Base-by-base conservation (phyloP, 2,888 invertebrate species). In the Ferdinandea cuprea region DNA sequence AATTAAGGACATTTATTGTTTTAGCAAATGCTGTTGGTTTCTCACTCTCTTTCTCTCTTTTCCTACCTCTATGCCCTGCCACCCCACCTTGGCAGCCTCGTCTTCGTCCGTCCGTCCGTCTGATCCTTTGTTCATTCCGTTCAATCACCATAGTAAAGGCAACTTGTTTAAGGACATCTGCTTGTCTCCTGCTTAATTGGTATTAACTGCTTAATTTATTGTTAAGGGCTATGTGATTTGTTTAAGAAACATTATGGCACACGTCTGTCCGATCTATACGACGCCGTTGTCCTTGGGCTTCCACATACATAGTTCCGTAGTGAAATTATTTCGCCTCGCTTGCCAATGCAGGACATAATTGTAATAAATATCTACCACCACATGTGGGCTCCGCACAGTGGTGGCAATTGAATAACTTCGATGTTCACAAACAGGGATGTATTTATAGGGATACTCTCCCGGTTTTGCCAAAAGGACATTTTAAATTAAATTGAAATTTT, bases 151-250 rank as follows among this genome's bases (percentile, higher is more conserved):
- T 52, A 56, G 52, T 69, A 71, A 86, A 81, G 86, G 87, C 85
- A 86, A 85, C 85, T 86, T 87, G 87, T 87, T 86, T 87, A 87
- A 87, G 87, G 87, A 88, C 87, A 88, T 87, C 88, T 87, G 88
- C 88, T 87, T 87, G 87, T 87, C 87, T 86, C 81, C 88, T 88
- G 88, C 88, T 89, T 89, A 89, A 89, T 89, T 89, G 89, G 89
- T 88, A 89, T 89, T 89, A 89, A 89, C 89, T 88, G 87, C 86
- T 87, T 87, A 89, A 89, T 89, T 89, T 89, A 89, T 89, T 87
- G 89, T 86, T 85, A 87, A 89, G 89, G 87, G 88, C 87, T 87
- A 88, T 89, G 88, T 89, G 89, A 89, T 89, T 89, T 89, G 89
- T 89, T 89, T 87, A 88, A 88, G 88, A 87, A 87, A 88, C 88